Evolutionary conservation across 2,113 vertebrate genomes (phyloP).

Genomic region (Platichthys flesus): DNA sequence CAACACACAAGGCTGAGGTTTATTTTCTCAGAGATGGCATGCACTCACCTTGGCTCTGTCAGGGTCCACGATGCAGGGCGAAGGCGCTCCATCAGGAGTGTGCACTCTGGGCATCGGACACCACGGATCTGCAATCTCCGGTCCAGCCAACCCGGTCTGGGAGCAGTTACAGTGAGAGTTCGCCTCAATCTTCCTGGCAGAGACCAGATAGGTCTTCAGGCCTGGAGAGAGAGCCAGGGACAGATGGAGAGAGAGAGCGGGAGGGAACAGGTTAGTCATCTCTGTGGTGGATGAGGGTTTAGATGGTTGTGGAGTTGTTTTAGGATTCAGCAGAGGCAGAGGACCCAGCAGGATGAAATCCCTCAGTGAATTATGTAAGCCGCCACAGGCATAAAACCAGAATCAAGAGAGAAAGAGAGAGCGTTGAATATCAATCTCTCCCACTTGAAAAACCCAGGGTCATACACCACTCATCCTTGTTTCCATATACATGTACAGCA

Average conservation of each 20-base stretch:
- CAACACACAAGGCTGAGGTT: conserved; percentile 3
- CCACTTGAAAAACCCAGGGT: conserved; percentile 37
- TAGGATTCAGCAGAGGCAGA: conserved; percentile 37
- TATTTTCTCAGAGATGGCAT: neutral
- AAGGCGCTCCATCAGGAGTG: conserved; percentile 76
- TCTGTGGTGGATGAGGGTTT: conserved; percentile 5
- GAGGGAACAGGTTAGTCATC: conserved; percentile 17
- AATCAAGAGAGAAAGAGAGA: conserved; percentile 11
- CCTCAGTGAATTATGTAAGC: conserved; percentile 25
- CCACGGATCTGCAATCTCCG: conserved; percentile 76
- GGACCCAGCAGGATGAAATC: conserved; percentile 21
- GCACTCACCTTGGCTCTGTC: conserved; percentile 69
- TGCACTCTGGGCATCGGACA: conserved; percentile 42
- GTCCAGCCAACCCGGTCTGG: conserved; percentile 77
- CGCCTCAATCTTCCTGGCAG: conserved; percentile 88
- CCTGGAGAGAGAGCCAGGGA: conserved; percentile 79
- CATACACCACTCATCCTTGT: conserved; percentile 16
- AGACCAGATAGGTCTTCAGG: conserved; percentile 95
- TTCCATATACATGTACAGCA: conserved; percentile 13
- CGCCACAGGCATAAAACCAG: conserved; percentile 18
- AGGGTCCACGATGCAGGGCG: conserved; percentile 59
- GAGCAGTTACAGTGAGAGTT: conserved; percentile 87
- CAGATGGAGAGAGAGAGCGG: neutral
- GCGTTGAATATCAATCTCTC: conserved; percentile 43
- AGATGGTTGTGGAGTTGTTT: conserved; percentile 19